Percentiles rank a stretch among this genome's conserved stretches.
phyloP scores from a whole-genome alignment of 2,888 invertebrate species.

The Phalangium opilio region DNA sequence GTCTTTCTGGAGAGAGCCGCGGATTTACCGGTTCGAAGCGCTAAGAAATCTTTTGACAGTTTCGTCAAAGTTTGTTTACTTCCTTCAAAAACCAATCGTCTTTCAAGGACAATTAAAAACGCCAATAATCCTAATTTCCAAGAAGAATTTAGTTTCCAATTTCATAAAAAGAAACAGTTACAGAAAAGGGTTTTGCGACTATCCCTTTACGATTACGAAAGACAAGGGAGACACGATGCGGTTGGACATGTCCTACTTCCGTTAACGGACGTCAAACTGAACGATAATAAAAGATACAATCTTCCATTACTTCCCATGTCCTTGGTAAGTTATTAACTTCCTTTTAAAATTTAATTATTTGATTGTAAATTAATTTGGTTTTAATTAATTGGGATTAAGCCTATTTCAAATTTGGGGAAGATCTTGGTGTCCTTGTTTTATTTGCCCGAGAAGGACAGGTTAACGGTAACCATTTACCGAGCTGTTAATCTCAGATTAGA shows the following conservation, averaged over 20 bases:
- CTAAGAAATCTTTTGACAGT: conserved; percentile 21
- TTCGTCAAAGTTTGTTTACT: conserved; percentile 24
- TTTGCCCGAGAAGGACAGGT: conserved; percentile 19
- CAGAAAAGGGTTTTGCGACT: conserved; percentile 20
- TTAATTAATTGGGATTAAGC: too few relatives aligned
- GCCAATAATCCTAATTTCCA: conserved; percentile 23
- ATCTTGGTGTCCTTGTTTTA: conserved; percentile 23
- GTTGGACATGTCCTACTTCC: conserved; percentile 26
- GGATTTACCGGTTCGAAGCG: conserved; percentile 25
- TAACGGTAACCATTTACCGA: conserved; percentile 23
- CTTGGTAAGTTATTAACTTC: conserved; percentile 4
- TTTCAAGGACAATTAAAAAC: conserved; percentile 21
- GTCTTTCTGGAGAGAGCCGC: conserved; percentile 23
- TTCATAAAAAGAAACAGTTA: conserved; percentile 21
- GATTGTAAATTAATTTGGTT: too few relatives aligned
- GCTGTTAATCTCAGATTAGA: conserved; percentile 14
- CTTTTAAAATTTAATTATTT: too few relatives aligned
- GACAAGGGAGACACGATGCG: conserved; percentile 26
- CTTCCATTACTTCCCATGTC: conserved; percentile 13
- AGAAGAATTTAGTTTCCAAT: conserved; percentile 24
- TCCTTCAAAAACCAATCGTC: conserved; percentile 22
- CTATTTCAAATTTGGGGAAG: conserved; percentile 22
- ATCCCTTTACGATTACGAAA: conserved; percentile 25
- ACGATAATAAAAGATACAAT: conserved; percentile 3
- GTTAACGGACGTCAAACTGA: conserved; percentile 18